phyloP scores from a whole-genome alignment of 2,113 vertebrate species.

The Rhinoptilus africanus region DNA sequence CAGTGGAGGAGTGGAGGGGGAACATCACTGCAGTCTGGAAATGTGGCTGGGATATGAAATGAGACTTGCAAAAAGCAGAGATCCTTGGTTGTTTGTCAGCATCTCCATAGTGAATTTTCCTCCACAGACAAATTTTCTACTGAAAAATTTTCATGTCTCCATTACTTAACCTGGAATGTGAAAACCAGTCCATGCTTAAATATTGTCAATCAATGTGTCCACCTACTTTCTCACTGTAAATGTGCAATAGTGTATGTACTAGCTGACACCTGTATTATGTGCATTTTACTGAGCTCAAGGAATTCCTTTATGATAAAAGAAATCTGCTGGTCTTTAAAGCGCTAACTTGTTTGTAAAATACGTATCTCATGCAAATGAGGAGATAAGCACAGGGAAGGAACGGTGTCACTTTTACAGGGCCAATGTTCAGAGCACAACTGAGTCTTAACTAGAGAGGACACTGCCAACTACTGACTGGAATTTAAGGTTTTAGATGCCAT shows the following conservation, averaged over 20 bases:
- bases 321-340: not conserved
- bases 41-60: not conserved
- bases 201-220: not conserved
- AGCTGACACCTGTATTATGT: not conserved
- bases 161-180: not conserved
- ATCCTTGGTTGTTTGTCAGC: accelerated
- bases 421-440: not conserved
- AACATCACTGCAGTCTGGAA: not conserved
- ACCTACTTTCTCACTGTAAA: not conserved
- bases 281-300: not conserved
- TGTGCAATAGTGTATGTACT: not conserved
- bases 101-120: not conserved
- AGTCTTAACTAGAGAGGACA: not conserved
- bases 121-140: not conserved
- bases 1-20: not conserved
- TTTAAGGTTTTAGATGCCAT: not conserved
- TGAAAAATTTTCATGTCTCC: not conserved
- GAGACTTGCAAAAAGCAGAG: not conserved
- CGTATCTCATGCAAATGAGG: not conserved
- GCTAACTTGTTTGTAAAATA: not conserved
- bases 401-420: not conserved
- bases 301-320: not conserved
- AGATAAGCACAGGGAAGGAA: not conserved
- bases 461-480: not conserved
- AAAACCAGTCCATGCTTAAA: not conserved